A percentile compares a stretch with the other conserved stretches of the same genome.
phyloP scores from a whole-genome alignment of 2,797 vertebrate genomes.

The Champsocephalus gunnari region DNA sequence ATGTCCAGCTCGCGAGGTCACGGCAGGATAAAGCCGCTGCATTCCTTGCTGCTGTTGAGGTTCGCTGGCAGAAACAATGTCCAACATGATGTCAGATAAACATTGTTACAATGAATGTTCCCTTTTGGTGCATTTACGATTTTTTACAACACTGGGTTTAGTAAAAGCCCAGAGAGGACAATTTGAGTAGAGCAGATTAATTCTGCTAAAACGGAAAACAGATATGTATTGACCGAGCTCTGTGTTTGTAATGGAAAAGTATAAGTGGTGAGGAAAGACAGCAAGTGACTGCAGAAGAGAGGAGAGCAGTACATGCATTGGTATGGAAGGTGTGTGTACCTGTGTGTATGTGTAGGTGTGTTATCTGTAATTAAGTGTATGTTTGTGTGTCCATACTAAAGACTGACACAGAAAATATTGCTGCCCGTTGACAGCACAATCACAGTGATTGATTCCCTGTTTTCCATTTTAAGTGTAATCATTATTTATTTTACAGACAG shows the following conservation, averaged over 20 bases:
- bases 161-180: not conserved
- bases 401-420: not conserved
- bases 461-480: conserved; percentile 18
- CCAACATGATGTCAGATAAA: conserved; percentile 6
- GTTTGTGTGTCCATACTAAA: not conserved
- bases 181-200: conserved; percentile 8
- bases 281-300: not conserved
- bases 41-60: not conserved
- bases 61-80: not conserved
- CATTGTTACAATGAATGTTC: conserved; percentile 1
- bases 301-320: not conserved
- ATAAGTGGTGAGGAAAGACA: not conserved
- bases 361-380: conserved; percentile 6
- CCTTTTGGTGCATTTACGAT: not conserved
- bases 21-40: not conserved
- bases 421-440: conserved; percentile 20
- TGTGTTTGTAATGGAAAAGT: not conserved
- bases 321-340: not conserved
- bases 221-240: conserved; percentile 6
- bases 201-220: conserved; percentile 7
- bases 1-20: conserved; percentile 13
- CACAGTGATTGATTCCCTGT: not conserved
- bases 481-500: not conserved
- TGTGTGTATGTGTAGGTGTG: not conserved
- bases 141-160: not conserved